phyloP scores from a whole-genome alignment of 2,888 invertebrate genomes.

The Nemapogon koenigi region DNA sequence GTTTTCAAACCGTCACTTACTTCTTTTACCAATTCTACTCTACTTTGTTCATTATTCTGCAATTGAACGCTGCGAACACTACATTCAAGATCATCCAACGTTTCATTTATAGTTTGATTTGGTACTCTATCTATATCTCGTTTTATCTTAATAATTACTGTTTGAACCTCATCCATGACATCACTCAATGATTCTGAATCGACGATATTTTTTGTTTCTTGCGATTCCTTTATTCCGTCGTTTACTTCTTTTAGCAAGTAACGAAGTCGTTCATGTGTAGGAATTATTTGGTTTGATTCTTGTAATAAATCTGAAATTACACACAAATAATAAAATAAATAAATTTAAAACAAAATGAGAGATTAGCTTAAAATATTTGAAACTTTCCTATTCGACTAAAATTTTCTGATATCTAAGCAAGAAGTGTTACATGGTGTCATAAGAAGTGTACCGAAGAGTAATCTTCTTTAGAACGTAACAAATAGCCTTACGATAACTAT shows the following conservation, averaged over 20 bases:
- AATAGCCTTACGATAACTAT: too few species aligned
- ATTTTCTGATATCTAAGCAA: too few species aligned
- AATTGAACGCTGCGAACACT: constrained; percentile 56
- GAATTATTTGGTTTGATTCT: constrained; percentile 18
- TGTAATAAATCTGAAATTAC: constrained; percentile 10
- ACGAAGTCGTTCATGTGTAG: constrained; percentile 32
- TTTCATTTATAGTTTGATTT: constrained; percentile 48
- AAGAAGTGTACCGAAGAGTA: too few species aligned
- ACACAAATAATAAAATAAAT: neutral
- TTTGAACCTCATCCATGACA: constrained; percentile 51
- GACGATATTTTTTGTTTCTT: constrained; percentile 22
- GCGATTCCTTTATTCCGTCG: constrained; percentile 26
- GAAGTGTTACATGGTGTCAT: too few species aligned
- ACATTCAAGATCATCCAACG: constrained; percentile 58
- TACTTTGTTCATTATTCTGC: constrained; percentile 47
- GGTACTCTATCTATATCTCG: constrained; percentile 36
- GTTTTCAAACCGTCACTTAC: constrained; percentile 46
- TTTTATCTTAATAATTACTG: constrained; percentile 50
- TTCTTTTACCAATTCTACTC: constrained; percentile 41
- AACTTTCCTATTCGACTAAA: too few species aligned
- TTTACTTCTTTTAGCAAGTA: constrained; percentile 36
- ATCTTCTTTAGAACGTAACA: too few species aligned
- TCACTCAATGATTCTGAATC: constrained; percentile 35
- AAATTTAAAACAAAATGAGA: neutral
- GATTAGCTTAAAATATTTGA: too few species aligned